Conservation (phyloP, 2,888 invertebrate species). For the Stratiomys singularior region DNA sequence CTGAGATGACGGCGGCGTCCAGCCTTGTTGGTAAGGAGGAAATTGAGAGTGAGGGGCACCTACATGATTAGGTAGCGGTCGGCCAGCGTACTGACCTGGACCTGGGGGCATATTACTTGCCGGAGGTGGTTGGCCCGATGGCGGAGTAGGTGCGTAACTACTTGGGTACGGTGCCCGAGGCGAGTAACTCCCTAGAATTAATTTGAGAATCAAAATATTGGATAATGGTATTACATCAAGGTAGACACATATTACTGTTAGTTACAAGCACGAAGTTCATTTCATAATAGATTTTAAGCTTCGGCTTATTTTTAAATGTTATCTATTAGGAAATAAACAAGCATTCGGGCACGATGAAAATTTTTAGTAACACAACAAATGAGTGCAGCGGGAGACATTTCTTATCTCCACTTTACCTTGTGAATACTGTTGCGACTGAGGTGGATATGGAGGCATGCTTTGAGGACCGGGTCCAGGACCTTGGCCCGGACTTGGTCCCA, state of each 20-base stretch:
- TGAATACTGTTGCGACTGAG: constrained; percentile 67
- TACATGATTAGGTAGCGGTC: constrained; percentile 70
- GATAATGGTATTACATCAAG: not conserved
- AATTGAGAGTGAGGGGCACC: constrained; percentile 65
- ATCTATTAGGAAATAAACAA: not conserved
- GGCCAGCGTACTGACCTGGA: constrained; percentile 68
- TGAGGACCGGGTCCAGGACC: constrained; percentile 67
- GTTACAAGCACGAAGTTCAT: constrained; percentile 1
- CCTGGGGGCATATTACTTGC: constrained; percentile 61
- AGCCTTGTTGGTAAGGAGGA: constrained; percentile 64
- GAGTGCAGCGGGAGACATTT: constrained; percentile 6
- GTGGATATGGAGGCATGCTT: constrained; percentile 69
- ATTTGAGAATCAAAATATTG: not conserved
- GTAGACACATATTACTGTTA: not conserved
- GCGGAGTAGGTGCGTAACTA: constrained; percentile 68
- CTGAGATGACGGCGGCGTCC: constrained; percentile 62
- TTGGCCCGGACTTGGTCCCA: constrained; percentile 70
- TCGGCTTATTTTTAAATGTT: too few relatives aligned
- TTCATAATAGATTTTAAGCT: not conserved
- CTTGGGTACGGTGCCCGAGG: constrained; percentile 69
- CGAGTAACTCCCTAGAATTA: constrained; percentile 62
- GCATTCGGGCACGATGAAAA: not conserved
- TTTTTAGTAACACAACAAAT: constrained; percentile 29
- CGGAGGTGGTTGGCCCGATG: constrained; percentile 64
- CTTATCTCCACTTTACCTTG: constrained; percentile 63